These are phyloP conservation scores for Pluvianellus socialis DNA, from an alignment of 2,113 vertebrate genomes.

Conservation along the genomic window DNA sequence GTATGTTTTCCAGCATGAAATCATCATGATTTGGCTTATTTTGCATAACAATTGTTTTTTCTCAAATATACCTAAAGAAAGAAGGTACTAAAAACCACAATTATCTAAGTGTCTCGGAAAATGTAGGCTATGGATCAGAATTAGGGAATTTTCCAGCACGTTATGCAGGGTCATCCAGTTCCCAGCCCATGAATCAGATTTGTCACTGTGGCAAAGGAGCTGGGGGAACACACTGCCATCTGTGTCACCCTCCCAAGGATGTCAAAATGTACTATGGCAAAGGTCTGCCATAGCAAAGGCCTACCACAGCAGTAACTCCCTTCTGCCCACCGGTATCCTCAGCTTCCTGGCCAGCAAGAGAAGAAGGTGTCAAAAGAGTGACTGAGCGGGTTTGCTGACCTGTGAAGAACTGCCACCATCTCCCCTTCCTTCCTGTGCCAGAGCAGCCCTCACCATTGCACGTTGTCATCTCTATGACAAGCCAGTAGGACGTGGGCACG, in stretches of 20 bases:
- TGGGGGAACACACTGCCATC: neutral
- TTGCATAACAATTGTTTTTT: neutral
- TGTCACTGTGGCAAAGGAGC: neutral
- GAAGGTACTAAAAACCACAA: neutral
- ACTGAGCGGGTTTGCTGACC: neutral
- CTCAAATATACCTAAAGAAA: neutral
- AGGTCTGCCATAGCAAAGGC: neutral
- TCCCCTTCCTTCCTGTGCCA: neutral
- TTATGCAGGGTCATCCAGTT: neutral
- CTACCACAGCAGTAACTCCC: neutral
- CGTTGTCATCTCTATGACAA: rapidly evolving
- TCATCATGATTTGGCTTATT: neutral
- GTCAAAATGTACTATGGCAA: rapidly evolving
- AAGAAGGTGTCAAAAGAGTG: neutral
- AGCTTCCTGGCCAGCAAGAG: neutral
- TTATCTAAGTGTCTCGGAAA: neutral
- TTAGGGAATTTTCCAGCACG: neutral
- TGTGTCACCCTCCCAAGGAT: neutral
- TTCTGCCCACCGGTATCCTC: neutral
- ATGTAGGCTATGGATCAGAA: neutral
- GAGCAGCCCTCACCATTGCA: neutral
- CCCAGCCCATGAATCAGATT: neutral
- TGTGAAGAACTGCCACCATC: neutral
- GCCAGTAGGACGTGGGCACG: neutral
- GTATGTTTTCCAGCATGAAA: neutral